Conservation (phyloP, 2,888 invertebrate genomes). For the Hyppa rectilinea region DNA sequence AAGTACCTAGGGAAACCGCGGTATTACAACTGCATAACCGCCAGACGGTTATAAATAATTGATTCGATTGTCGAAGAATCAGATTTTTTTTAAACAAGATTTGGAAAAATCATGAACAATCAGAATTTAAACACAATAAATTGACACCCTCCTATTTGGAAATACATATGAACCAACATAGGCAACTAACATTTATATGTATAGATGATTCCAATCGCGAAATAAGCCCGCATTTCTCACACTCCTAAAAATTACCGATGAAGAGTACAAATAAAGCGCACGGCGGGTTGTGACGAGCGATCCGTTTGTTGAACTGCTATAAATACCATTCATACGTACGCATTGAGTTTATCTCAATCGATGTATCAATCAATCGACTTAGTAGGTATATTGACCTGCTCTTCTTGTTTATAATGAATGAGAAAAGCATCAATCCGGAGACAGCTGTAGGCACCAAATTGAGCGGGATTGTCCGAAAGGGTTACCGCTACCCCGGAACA, state of each 20-base stretch:
- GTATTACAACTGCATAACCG: no score
- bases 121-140: no score
- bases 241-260: slow-evolving; percentile 8
- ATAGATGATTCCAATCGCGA: background rate
- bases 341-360: slow-evolving; percentile 22
- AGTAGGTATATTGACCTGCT: background rate
- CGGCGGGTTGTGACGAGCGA: slow-evolving; percentile 16
- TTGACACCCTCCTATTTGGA: background rate
- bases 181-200: no score
- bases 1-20: no score
- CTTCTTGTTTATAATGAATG: background rate
- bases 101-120: background rate
- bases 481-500: no score
- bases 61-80: background rate
- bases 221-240: slow-evolving; percentile 1
- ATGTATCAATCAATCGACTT: slow-evolving; percentile 13
- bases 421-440: no score
- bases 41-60: no score
- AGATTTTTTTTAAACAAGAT: background rate
- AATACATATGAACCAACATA: no score
- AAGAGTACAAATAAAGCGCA: slow-evolving; percentile 14
- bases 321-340: slow-evolving; percentile 37
- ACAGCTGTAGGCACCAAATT: no score
- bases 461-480: no score
- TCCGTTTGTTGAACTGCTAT: slow-evolving; percentile 36